Conservation (phyloP, 2,113 vertebrate genomes). For the Tachysurus fulvidraco region DNA sequence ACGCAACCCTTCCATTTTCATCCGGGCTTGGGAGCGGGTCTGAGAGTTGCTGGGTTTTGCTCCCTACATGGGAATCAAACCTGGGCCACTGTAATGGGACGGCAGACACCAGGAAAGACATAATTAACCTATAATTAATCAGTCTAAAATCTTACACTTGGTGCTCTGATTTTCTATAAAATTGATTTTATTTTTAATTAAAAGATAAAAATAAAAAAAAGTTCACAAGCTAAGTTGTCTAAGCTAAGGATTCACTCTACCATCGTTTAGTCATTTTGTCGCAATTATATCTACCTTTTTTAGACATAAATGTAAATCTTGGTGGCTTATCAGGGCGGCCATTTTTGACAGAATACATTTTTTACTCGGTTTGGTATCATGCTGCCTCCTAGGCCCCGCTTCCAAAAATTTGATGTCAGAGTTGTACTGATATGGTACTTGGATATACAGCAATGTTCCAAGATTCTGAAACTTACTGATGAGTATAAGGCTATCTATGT, state of each 20-base stretch:
- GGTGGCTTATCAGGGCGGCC: not conserved
- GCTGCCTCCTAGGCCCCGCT: not conserved
- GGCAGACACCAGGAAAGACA: too few relatives aligned
- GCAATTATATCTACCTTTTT: not conserved
- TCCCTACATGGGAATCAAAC: too few relatives aligned
- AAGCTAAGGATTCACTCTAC: not conserved
- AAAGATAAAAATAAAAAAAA: too few relatives aligned
- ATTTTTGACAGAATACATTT: not conserved
- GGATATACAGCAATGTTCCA: not conserved
- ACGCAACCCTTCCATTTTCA: too few relatives aligned
- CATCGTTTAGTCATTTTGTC: not conserved
- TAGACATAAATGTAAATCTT: not conserved
- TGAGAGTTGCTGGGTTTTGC: too few relatives aligned
- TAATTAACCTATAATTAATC: not conserved
- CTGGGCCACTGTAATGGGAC: too few relatives aligned
- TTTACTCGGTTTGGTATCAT: not conserved
- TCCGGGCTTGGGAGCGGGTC: too few relatives aligned
- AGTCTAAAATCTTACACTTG: too few relatives aligned
- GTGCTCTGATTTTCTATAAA: not conserved
- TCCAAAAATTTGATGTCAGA: not conserved
- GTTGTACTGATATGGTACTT: not conserved
- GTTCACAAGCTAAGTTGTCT: too few relatives aligned
- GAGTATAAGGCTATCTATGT: not conserved
- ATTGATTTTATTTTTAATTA: too few relatives aligned
- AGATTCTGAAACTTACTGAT: not conserved